Conservation (phyloP, 2,797 vertebrate species). For the Nyctalus aviator region DNA sequence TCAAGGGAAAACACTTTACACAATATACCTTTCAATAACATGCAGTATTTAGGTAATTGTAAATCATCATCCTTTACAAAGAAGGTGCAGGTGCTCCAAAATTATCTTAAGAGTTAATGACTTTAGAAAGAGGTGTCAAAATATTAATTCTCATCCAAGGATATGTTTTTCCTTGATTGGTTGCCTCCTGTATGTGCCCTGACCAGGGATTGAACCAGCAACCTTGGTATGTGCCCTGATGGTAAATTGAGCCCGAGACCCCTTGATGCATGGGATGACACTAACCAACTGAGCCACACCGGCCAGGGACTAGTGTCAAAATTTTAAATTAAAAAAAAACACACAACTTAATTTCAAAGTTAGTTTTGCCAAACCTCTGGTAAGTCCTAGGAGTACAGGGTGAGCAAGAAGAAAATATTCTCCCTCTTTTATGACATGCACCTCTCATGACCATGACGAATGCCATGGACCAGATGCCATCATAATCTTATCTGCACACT, state of each 20-base stretch:
- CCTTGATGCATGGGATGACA: neutral
- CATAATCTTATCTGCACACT: constrained; percentile 13
- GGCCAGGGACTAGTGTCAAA: neutral
- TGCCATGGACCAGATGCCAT: neutral
- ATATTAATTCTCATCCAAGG: neutral
- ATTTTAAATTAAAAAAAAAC: neutral
- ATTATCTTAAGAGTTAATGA: constrained; percentile 32
- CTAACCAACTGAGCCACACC: neutral
- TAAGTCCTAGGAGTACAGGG: constrained; percentile 22
- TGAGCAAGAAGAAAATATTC: constrained; percentile 41
- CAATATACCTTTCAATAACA: constrained; percentile 38
- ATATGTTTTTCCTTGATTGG: neutral
- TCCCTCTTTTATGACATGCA: neutral
- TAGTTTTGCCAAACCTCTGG: constrained; percentile 37
- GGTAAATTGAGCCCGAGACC: neutral
- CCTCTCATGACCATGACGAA: constrained; percentile 9
- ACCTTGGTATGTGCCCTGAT: neutral
- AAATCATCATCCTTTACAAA: constrained; percentile 30
- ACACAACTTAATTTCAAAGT: constrained; percentile 40
- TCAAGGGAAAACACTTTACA: constrained; percentile 47
- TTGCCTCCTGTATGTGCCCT: neutral
- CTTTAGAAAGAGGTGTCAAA: constrained; percentile 53
- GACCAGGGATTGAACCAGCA: neutral
- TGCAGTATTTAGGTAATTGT: constrained; percentile 59
- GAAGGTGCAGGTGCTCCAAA: constrained; percentile 58